These are phyloP conservation scores for Leucopsar rothschildi DNA, from an alignment of 2,113 vertebrate species.

Conservation along the genomic window DNA sequence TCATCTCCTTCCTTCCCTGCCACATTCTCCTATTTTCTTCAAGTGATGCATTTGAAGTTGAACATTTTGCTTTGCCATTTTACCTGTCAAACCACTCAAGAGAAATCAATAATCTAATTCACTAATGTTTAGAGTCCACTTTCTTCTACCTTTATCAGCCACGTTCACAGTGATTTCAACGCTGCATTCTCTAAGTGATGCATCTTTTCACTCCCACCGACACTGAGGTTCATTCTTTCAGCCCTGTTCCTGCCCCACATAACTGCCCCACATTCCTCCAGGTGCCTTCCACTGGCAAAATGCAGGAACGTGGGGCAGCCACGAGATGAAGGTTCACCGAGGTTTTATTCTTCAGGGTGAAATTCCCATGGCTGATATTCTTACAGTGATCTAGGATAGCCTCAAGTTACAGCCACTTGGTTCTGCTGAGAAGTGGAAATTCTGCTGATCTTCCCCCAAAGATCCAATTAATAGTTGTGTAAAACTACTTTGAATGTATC, in stretches of 20 bases:
- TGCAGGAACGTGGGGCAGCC: rapidly evolving
- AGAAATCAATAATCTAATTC: constrained; percentile 45
- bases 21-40: not conserved
- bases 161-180: not conserved
- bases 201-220: not conserved
- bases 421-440: not conserved
- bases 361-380: not conserved
- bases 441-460: not conserved
- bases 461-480: not conserved
- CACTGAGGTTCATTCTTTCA: not conserved
- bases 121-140: constrained; percentile 24
- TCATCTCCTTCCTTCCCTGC: constrained; percentile 18
- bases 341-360: not conserved
- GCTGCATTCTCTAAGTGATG: not conserved
- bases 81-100: constrained; percentile 37
- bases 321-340: not conserved
- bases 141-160: not conserved
- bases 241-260: not conserved
- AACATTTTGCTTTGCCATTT: constrained; percentile 44
- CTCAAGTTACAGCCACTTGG: not conserved
- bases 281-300: not conserved
- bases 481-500: not conserved
- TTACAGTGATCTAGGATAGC: not conserved
- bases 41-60: constrained; percentile 23
- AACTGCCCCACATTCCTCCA: not conserved